These are phyloP conservation scores for Drosophila neoperkinsi DNA, from an alignment of 2,888 invertebrate genomes.

Conservation along the genomic window DNA sequence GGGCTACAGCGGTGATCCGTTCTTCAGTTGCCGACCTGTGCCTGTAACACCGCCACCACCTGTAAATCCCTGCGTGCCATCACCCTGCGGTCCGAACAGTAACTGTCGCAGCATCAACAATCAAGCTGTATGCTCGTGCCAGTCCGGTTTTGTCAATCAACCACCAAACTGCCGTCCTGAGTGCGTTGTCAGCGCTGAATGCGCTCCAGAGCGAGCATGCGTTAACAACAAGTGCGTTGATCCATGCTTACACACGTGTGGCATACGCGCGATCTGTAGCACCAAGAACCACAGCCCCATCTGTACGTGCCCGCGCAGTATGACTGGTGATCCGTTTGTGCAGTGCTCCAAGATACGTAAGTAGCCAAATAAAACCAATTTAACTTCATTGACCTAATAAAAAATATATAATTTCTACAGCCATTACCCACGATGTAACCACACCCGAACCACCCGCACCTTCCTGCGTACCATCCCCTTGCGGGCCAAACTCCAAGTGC, in stretches of 20 bases:
- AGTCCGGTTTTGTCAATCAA: slow-evolving; percentile 91
- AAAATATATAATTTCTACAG: slow-evolving; percentile 22
- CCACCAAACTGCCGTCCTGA: slow-evolving; percentile 94
- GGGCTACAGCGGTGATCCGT: slow-evolving; percentile 93
- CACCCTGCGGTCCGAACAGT: slow-evolving; percentile 95
- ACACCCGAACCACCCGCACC: slow-evolving; percentile 87
- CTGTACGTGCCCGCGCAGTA: slow-evolving; percentile 93
- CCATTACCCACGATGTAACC: slow-evolving; percentile 67
- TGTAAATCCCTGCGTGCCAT: slow-evolving; percentile 91
- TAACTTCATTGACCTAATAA: neutral
- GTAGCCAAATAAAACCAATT: slow-evolving; percentile 74
- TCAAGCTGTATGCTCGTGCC: slow-evolving; percentile 94
- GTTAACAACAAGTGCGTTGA: slow-evolving; percentile 94
- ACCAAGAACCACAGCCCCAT: slow-evolving; percentile 94
- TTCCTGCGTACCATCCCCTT: slow-evolving; percentile 92
- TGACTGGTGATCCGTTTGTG: slow-evolving; percentile 94
- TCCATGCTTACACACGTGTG: slow-evolving; percentile 95
- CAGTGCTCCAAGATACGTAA: slow-evolving; percentile 90
- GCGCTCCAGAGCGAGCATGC: slow-evolving; percentile 92
- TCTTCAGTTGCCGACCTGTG: slow-evolving; percentile 90
- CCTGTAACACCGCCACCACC: slow-evolving; percentile 83
- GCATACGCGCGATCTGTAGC: slow-evolving; percentile 92
- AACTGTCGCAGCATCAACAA: slow-evolving; percentile 92
- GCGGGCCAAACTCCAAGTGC: slow-evolving; percentile 93
- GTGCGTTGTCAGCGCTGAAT: slow-evolving; percentile 95